Conservation (phyloP, 1,140 invertebrate genomes). For the Caenorhabditis brenneri region DNA sequence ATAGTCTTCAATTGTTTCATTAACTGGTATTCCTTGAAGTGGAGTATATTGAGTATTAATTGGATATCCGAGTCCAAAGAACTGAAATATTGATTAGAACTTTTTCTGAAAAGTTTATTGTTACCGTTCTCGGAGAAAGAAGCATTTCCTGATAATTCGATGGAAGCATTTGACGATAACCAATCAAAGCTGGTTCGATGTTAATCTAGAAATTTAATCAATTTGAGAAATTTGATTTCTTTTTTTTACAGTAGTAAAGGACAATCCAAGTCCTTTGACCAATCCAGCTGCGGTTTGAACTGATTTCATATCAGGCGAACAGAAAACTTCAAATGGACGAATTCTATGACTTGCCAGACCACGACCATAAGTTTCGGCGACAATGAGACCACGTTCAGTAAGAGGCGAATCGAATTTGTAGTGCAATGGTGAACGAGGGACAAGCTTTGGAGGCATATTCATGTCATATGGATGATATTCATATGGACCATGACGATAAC, state of each 20-base stretch:
- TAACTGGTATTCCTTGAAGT: neutral
- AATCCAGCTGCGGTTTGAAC: neutral
- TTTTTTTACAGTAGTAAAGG: neutral
- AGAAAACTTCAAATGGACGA: constrained; percentile 17
- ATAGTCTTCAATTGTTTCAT: neutral
- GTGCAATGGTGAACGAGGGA: neutral
- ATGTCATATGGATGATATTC: constrained; percentile 44
- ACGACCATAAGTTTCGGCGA: constrained; percentile 21
- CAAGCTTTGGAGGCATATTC: constrained; percentile 44
- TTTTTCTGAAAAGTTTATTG: neutral
- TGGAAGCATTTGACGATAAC: constrained; percentile 15
- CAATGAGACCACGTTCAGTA: constrained; percentile 42
- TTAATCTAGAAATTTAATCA: neutral
- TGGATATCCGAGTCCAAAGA: neutral
- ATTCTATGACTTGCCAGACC: neutral
- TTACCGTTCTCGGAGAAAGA: neutral
- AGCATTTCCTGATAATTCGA: neutral
- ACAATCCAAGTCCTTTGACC: neutral
- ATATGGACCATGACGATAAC: neutral
- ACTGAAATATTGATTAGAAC: neutral
- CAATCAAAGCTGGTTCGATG: neutral
- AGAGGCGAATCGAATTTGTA: constrained; percentile 40
- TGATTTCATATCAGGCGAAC: constrained; percentile 31
- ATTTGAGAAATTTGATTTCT: neutral
- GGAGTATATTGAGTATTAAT: constrained; percentile 8